These are phyloP conservation scores for Drosophila sp. DNA, from an alignment of 1,140 invertebrate genomes.

Conservation along the genomic window DNA sequence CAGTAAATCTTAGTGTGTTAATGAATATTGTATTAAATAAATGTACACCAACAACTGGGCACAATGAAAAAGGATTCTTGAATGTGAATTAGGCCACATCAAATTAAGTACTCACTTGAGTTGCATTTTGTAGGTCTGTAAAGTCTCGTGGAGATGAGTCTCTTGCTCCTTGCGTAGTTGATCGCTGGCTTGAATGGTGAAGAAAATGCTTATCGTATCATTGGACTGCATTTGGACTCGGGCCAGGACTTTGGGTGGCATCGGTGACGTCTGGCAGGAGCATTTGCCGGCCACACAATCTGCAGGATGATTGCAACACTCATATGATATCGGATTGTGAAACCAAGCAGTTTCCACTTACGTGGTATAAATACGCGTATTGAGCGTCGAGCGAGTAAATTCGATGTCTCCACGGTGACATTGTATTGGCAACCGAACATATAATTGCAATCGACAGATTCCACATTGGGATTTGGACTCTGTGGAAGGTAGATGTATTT, in stretches of 20 bases:
- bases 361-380: conserved; percentile 63
- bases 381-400: conserved; percentile 53
- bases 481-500: conserved; percentile 58
- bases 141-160: conserved; percentile 40
- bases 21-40: too few species aligned
- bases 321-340: background rate
- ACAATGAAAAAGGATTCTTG: too few species aligned
- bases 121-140: conserved; percentile 61
- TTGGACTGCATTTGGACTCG: conserved; percentile 62
- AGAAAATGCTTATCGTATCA: conserved; percentile 65
- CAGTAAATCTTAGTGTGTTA: too few species aligned
- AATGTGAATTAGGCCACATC: too few species aligned
- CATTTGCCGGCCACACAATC: conserved; percentile 69
- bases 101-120: conserved; percentile 52
- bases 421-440: conserved; percentile 78
- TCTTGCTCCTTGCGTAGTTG: conserved; percentile 56
- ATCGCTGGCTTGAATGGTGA: conserved; percentile 59
- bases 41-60: too few species aligned
- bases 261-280: conserved; percentile 55
- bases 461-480: conserved; percentile 67
- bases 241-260: conserved; percentile 58
- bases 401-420: conserved; percentile 75
- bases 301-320: conserved; percentile 3
- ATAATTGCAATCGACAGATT: conserved; percentile 70
- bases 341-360: conserved; percentile 5